Evolutionary conservation across 2,888 invertebrate species (phyloP).

Genomic region (Tineola bisselliella): DNA sequence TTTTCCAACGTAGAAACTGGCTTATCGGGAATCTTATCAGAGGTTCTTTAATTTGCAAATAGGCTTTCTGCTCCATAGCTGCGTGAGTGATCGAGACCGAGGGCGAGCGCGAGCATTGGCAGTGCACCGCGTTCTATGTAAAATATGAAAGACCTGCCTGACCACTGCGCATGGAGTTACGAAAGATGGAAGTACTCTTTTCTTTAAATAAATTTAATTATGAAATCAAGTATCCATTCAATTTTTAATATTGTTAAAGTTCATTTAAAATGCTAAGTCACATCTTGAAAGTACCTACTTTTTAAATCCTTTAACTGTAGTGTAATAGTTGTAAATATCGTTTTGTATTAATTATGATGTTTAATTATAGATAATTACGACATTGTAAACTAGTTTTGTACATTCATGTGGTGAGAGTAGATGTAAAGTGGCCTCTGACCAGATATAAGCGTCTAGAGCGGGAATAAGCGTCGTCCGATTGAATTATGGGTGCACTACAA

Average conservation of each 20-base stretch:
- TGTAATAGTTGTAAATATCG: no score
- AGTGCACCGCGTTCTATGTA: conserved; percentile 60
- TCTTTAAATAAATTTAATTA: background rate
- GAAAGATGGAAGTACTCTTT: background rate
- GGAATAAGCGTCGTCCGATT: conserved; percentile 31
- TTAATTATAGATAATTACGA: background rate
- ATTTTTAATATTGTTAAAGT: no score
- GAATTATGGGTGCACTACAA: conserved; percentile 62
- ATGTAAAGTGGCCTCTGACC: conserved; percentile 29
- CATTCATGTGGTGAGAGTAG: conserved; percentile 16
- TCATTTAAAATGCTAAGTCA: no score
- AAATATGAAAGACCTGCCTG: conserved; percentile 52
- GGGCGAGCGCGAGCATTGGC: conserved; percentile 41
- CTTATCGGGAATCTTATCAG: conserved; percentile 34
- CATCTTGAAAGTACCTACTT: no score
- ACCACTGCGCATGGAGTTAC: conserved; percentile 21
- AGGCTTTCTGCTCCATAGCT: conserved; percentile 35
- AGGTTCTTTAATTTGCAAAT: conserved; percentile 53
- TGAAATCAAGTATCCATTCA: background rate
- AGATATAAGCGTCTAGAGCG: conserved; percentile 6
- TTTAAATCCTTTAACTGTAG: no score
- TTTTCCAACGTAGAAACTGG: background rate
- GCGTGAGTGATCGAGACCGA: conserved; percentile 57
- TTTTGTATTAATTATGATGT: no score
- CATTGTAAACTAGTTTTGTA: background rate